These are phyloP conservation scores for Pachyuromys duprasi DNA, from an alignment of 2,797 vertebrate species.

Conservation along the genomic window DNA sequence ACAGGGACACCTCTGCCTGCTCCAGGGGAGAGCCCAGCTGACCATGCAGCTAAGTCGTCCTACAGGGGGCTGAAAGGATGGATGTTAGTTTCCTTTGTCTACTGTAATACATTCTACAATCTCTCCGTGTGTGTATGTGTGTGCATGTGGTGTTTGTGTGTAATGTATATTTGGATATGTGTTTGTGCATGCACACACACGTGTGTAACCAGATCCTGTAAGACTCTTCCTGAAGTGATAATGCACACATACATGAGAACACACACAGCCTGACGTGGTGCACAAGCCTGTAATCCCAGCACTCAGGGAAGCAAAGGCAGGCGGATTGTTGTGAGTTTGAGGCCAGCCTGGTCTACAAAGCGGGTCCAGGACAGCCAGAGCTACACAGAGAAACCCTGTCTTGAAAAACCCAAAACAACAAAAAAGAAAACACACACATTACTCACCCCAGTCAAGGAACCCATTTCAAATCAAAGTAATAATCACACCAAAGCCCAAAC, in stretches of 20 bases:
- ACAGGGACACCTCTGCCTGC: background rate
- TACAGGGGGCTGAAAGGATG: background rate
- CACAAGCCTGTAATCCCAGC: no score
- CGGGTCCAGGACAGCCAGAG: no score
- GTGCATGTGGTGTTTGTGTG: background rate
- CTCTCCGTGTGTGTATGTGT: background rate
- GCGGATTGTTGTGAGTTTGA: no score
- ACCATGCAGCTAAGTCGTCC: background rate
- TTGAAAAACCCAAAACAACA: no score
- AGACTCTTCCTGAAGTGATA: background rate
- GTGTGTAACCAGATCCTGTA: background rate
- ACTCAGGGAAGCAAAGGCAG: no score
- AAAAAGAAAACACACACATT: background rate
- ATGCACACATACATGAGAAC: background rate
- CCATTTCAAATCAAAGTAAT: background rate
- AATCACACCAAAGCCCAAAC: background rate
- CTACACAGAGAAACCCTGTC: no score
- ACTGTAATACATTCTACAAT: background rate
- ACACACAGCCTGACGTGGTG: no score
- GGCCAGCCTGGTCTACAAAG: no score
- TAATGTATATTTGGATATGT: background rate
- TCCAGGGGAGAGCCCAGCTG: background rate
- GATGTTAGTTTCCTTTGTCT: background rate
- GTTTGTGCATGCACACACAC: background rate
- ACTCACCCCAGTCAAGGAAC: background rate